Evolutionary conservation across 2,888 invertebrate species (phyloP), one percentile per base, ranked within the genome.

Genomic region (Aproaerema taeniolella): DNA sequence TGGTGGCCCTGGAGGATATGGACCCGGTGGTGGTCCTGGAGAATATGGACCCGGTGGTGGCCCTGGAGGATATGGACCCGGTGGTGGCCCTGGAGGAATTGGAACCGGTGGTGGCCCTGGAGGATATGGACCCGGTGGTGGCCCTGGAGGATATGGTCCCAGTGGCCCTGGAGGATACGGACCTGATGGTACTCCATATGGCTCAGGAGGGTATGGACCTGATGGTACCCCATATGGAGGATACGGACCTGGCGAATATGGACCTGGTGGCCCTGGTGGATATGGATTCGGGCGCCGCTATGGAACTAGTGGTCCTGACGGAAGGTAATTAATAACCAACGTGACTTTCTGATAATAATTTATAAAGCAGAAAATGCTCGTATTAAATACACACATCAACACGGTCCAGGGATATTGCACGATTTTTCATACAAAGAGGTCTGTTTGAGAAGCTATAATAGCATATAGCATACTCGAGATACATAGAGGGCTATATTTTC

Each of bases 121-220:
- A 20, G 20, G 20, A 4, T 6, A 6, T 26, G 26, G 26, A 10
- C n/a, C 32, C 7, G 56, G 58, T 13, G 44, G 46, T 16, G 42
- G 52, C 8, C 26, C 26, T 13, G 26, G n/a, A 9, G 26, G 26
- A 8, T 20, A 20, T 3, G 20, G 20, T 7, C 20, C 20, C 7
- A 7, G 20, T 20, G 7, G 20, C 20, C 5, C 26, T 5, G 26
- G 26, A 26, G 26, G 26, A 5, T 9, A 3, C 2, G 26, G 26
- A 5, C 26, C 26, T 5, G 26, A n/a, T 26, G 26, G 26, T n/a
- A n/a, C 8, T 9, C 26, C n/a, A 5, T 5, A n/a, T 26, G 26
- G 26, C 8, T n/a, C 26, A 9, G 26, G n/a, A 9, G 26, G 26
- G n/a, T 26, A n/a, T 5, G 26, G 26, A 9, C 26, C 26, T 9